phyloP scores from a whole-genome alignment of 2,888 invertebrate species.

The Euproctis similis region DNA sequence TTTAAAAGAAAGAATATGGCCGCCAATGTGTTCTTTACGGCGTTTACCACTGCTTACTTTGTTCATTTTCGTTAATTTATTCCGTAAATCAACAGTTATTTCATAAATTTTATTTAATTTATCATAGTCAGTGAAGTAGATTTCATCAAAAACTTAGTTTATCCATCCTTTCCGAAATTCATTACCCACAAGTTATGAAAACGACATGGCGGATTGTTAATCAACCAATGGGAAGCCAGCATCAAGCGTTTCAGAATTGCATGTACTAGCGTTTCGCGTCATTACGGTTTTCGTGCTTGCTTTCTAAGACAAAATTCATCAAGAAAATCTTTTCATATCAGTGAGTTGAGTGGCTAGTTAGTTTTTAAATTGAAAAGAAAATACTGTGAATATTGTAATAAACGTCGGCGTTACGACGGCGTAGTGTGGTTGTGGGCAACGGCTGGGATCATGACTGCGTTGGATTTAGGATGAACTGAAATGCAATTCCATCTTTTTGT shows the following conservation, averaged over 20 bases:
- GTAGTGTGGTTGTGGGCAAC: slow-evolving; percentile 43
- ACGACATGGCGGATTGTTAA: slow-evolving; percentile 80
- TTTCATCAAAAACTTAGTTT: slow-evolving; percentile 7
- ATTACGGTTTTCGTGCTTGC: slow-evolving; percentile 79
- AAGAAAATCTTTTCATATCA: slow-evolving; percentile 56
- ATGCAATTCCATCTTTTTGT: slow-evolving; percentile 81
- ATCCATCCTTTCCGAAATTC: slow-evolving; percentile 31
- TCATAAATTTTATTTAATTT: slow-evolving; percentile 7
- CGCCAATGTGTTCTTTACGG: slow-evolving; percentile 29
- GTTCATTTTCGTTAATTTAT: slow-evolving; percentile 18
- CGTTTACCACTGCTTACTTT: slow-evolving; percentile 23
- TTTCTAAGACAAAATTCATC: slow-evolving; percentile 60
- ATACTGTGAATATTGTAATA: slow-evolving; percentile 41
- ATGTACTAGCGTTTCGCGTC: slow-evolving; percentile 84
- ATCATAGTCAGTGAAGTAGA: slow-evolving; percentile 15
- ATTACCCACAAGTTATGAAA: slow-evolving; percentile 55
- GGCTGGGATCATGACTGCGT: slow-evolving; percentile 63
- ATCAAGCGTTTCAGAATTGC: slow-evolving; percentile 79
- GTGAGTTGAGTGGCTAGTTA: slow-evolving; percentile 48
- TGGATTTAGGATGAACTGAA: slow-evolving; percentile 70
- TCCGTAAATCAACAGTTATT: slow-evolving; percentile 1
- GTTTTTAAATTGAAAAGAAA: too few species aligned
- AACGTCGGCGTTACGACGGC: slow-evolving; percentile 42
- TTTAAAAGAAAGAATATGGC: slow-evolving; percentile 41
- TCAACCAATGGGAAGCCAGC: slow-evolving; percentile 83